A percentile compares a stretch with the other conserved stretches of the same genome.
Evolutionary conservation across 2,797 vertebrate genomes (phyloP).

Genomic region (Enteromius trimaculatus): DNA sequence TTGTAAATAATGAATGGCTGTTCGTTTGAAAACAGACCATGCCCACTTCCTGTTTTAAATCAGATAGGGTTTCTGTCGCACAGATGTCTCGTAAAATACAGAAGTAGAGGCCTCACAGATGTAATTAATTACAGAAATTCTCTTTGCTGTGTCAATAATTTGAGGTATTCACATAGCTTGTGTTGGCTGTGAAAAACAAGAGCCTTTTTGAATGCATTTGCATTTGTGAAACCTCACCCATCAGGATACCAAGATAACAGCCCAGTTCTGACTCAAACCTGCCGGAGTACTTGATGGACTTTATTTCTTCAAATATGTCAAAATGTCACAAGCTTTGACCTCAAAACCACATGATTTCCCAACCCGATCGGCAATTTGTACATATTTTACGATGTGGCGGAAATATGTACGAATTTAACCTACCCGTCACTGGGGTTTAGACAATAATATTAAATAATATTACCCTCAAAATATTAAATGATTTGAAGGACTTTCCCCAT

Average conservation of each 20-base stretch:
- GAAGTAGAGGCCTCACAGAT: background rate
- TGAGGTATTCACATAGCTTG: background rate
- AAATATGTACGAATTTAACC: no score
- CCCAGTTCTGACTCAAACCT: background rate
- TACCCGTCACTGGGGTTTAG: no score
- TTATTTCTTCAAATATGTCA: background rate
- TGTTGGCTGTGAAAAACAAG: background rate
- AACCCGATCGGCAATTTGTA: no score
- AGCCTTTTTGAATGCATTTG: background rate
- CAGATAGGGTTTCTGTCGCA: background rate
- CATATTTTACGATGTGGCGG: no score
- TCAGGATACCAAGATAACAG: background rate
- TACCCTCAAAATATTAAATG: background rate
- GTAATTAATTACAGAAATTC: background rate
- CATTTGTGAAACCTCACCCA: background rate
- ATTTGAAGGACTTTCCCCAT: background rate
- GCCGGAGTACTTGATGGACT: no score
- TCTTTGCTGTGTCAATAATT: no score
- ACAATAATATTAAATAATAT: background rate
- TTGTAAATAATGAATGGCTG: background rate
- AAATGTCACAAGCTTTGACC: background rate
- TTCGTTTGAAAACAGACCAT: background rate
- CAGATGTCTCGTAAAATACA: background rate
- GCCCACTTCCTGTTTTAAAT: constrained; percentile 19
- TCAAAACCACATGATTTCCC: background rate